phyloP scores from a whole-genome alignment of 2,797 vertebrate species.

The Urophycis tenuis region DNA sequence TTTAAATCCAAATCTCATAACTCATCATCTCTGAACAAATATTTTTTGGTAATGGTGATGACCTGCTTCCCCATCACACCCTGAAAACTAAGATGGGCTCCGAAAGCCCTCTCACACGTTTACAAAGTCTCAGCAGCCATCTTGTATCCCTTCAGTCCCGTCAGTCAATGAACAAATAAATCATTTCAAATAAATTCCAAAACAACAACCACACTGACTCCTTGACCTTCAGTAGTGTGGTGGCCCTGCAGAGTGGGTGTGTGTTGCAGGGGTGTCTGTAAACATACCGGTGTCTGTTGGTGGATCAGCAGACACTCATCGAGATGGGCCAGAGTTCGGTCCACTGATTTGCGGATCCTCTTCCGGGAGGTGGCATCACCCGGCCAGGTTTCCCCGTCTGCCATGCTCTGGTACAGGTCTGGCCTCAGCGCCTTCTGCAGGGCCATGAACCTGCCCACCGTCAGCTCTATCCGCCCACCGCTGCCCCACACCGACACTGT shows the following conservation, averaged over 20 bases:
- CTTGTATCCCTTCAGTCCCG: not conserved
- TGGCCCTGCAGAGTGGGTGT: not conserved
- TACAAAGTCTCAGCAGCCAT: not conserved
- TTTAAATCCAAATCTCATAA: too few relatives aligned
- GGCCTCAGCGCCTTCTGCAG: slow-evolving; percentile 80
- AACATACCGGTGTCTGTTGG: slow-evolving; percentile 74
- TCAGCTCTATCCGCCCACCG: slow-evolving; percentile 87
- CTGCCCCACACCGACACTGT: slow-evolving; percentile 88
- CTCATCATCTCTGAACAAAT: too few relatives aligned
- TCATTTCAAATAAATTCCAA: slow-evolving; percentile 5
- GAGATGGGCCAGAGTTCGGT: slow-evolving; percentile 85
- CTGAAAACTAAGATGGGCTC: not conserved
- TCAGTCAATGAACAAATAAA: not conserved
- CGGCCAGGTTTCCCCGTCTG: slow-evolving; percentile 84
- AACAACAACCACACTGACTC: not conserved
- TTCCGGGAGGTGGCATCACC: slow-evolving; percentile 72
- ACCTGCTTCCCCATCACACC: too few relatives aligned
- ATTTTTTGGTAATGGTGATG: too few relatives aligned
- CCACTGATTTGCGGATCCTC: slow-evolving; percentile 85
- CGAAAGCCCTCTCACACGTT: not conserved
- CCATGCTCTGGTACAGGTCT: slow-evolving; percentile 93
- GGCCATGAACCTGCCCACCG: slow-evolving; percentile 82
- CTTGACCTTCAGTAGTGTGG: not conserved
- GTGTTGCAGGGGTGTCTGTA: not conserved
- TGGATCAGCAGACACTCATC: slow-evolving; percentile 81